phyloP scores from a whole-genome alignment of 1,140 invertebrate species.

The Olivierus martensii region DNA sequence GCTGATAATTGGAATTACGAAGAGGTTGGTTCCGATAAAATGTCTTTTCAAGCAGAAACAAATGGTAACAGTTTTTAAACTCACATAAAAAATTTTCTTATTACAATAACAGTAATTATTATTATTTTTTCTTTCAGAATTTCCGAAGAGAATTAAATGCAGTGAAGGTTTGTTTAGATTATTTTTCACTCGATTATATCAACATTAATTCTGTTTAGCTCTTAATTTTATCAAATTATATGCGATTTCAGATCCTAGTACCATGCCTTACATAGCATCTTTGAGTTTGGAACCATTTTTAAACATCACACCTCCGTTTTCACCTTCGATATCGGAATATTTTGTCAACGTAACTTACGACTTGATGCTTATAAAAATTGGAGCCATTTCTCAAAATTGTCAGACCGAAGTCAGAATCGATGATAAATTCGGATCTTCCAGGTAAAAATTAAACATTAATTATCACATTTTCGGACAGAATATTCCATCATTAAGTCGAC shows the following conservation, averaged over 20 bases:
- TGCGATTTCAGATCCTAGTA: conserved; percentile 19
- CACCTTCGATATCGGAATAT: conserved; percentile 25
- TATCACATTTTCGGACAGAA: not conserved
- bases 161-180: too few species aligned
- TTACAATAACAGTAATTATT: too few species aligned
- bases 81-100: too few species aligned
- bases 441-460: conserved; percentile 25
- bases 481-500: not conserved
- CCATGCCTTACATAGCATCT: conserved; percentile 24
- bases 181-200: too few species aligned
- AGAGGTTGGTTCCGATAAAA: too few species aligned
- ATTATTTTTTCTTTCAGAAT: too few species aligned
- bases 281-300: conserved; percentile 24
- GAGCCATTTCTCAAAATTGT: conserved; percentile 26
- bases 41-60: too few species aligned
- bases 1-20: too few species aligned
- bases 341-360: conserved; percentile 26
- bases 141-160: too few species aligned
- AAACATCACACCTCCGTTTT: conserved; percentile 25
- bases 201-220: too few species aligned
- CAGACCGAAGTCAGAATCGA: conserved; percentile 28
- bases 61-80: too few species aligned
- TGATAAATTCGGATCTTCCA: conserved; percentile 26
- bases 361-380: conserved; percentile 24
- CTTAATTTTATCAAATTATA: too few species aligned